Conservation (phyloP, 2,113 vertebrate genomes). For the Daboia siamensis region DNA sequence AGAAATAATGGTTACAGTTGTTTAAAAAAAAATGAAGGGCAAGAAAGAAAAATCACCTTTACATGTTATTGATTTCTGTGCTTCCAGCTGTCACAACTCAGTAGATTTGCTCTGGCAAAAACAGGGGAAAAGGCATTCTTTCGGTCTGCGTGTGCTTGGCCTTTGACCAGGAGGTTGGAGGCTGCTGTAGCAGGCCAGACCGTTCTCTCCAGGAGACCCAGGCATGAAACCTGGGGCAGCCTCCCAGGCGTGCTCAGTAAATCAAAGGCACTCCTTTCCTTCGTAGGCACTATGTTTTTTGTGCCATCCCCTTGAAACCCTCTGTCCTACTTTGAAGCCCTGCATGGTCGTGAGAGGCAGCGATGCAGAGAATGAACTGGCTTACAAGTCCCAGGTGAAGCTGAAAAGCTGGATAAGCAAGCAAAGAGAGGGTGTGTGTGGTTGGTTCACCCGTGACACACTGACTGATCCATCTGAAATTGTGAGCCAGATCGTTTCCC, state of each 20-base stretch:
- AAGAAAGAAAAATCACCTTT: constrained; percentile 38
- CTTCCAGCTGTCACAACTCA: constrained; percentile 38
- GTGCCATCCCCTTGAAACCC: neutral
- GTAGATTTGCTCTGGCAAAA: constrained; percentile 42
- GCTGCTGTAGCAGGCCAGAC: constrained; percentile 24
- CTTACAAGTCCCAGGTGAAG: neutral
- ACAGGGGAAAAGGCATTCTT: constrained; percentile 32
- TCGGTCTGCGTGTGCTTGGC: neutral
- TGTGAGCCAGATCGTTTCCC: neutral
- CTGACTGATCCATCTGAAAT: neutral
- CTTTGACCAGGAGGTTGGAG: constrained; percentile 16
- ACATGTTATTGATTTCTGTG: constrained; percentile 28
- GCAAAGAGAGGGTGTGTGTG: neutral
- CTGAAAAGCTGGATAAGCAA: neutral
- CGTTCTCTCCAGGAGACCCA: constrained; percentile 25
- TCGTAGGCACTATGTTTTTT: neutral
- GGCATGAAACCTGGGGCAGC: neutral
- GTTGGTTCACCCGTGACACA: neutral
- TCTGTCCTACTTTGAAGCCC: constrained; percentile 13
- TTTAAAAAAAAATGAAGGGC: neutral
- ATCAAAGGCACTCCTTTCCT: neutral
- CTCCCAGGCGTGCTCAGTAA: neutral
- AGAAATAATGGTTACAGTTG: neutral
- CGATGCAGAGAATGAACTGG: neutral
- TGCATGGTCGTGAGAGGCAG: neutral